These are phyloP conservation scores for Seriola quinqueradiata DNA, from an alignment of 2,113 vertebrate species.

Conservation along the genomic window DNA sequence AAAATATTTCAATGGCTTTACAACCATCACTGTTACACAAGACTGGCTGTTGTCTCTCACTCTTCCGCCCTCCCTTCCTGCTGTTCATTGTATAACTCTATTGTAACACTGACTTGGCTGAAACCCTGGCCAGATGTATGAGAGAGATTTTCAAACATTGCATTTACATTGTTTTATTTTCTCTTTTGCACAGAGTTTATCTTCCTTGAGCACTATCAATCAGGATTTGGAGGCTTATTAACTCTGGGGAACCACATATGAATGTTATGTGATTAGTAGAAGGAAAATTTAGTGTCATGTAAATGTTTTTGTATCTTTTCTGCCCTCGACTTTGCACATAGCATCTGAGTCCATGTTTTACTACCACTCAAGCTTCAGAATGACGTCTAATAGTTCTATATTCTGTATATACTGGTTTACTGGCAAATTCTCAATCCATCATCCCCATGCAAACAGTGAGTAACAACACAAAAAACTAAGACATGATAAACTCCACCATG, in stretches of 20 bases:
- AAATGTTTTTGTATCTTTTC: conserved; percentile 8
- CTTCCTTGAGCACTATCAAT: conserved; percentile 25
- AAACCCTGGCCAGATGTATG: conserved; percentile 53
- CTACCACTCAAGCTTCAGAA: background rate
- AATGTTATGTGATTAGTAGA: conserved; percentile 10
- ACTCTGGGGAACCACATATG: conserved; percentile 15
- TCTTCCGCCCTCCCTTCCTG: conserved; percentile 10
- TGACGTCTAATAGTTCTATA: background rate
- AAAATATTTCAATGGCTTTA: conserved; percentile 5
- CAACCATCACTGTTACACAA: conserved; percentile 24
- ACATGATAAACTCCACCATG: background rate
- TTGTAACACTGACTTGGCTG: conserved; percentile 40
- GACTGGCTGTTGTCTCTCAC: conserved; percentile 22
- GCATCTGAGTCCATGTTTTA: background rate
- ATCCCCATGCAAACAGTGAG: conserved; percentile 3
- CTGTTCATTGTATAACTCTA: conserved; percentile 37
- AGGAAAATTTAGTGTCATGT: conserved; percentile 14
- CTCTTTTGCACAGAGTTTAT: conserved; percentile 36
- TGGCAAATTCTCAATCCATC: background rate
- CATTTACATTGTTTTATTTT: conserved; percentile 41
- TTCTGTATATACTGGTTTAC: conserved; percentile 8
- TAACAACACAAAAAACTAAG: background rate
- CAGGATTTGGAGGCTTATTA: conserved; percentile 21
- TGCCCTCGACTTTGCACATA: background rate
- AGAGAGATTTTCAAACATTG: conserved; percentile 18